These are phyloP conservation scores for Catostomus latipinnis DNA, from an alignment of 2,797 vertebrate genomes.

Conservation along the genomic window DNA sequence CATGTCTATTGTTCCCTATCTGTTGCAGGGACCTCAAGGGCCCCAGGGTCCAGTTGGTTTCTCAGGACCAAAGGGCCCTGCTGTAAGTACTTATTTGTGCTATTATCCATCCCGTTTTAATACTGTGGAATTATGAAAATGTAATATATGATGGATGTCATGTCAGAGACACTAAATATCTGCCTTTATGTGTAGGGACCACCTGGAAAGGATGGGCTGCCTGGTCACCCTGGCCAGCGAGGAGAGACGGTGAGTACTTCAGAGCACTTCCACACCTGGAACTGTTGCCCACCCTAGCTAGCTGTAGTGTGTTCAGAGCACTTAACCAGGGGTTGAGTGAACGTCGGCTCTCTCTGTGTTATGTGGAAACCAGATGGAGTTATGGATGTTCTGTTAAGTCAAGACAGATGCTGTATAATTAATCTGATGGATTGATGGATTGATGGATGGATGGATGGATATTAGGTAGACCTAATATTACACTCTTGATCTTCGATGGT, in stretches of 20 bases:
- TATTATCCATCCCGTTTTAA: not conserved
- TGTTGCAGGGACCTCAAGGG: slow-evolving; percentile 93
- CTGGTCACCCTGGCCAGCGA: slow-evolving; percentile 95
- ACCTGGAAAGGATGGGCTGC: slow-evolving; percentile 95
- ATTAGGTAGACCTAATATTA: too few species aligned
- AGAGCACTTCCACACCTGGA: too few species aligned
- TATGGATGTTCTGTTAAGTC: slow-evolving; percentile 13
- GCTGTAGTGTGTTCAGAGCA: slow-evolving; percentile 12
- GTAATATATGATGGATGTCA: not conserved
- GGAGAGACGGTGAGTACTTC: slow-evolving; percentile 93
- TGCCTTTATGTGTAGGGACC: slow-evolving; percentile 82
- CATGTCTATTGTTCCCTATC: slow-evolving; percentile 51
- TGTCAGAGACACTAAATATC: not conserved
- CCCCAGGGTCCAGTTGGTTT: slow-evolving; percentile 98
- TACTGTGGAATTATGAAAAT: not conserved
- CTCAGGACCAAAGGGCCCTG: slow-evolving; percentile 95
- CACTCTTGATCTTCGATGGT: too few species aligned
- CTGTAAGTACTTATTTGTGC: slow-evolving; percentile 82
- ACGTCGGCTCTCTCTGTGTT: not conserved
- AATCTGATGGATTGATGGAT: not conserved
- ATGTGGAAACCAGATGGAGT: slow-evolving; percentile 3
- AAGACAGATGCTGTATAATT: slow-evolving; percentile 47
- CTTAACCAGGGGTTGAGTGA: not conserved
- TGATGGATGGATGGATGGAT: too few species aligned
- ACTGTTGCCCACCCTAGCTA: too few species aligned